These are phyloP conservation scores for Ptilodon capucinus DNA, from an alignment of 2,888 invertebrate genomes.

Conservation along the genomic window DNA sequence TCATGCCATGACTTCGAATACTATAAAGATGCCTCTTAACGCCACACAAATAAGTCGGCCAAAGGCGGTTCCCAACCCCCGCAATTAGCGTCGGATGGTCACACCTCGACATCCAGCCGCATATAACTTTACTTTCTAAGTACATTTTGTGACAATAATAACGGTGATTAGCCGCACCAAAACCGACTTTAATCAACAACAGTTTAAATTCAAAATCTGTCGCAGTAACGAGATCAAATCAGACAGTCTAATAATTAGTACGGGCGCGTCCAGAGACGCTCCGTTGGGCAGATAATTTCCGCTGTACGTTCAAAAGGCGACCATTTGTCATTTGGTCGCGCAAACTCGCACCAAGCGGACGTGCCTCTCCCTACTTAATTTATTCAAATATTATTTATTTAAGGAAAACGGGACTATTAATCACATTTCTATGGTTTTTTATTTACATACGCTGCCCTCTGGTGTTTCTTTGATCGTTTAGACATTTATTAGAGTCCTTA, in stretches of 20 bases:
- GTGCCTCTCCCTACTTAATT: conserved; percentile 74
- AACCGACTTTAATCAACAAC: conserved; percentile 37
- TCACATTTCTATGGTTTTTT: conserved; percentile 78
- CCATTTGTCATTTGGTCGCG: conserved; percentile 80
- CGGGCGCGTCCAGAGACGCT: conserved; percentile 73
- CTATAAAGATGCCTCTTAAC: conserved; percentile 66
- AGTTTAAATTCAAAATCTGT: conserved; percentile 47
- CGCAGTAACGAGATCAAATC: conserved; percentile 68
- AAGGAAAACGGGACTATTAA: conserved; percentile 80
- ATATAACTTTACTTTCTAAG: conserved; percentile 80
- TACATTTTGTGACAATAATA: conserved; percentile 77
- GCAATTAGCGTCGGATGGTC: conserved; percentile 81
- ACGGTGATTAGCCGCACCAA: conserved; percentile 34
- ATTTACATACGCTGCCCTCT: conserved; percentile 70
- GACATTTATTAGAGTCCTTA: conserved; percentile 63
- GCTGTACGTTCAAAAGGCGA: conserved; percentile 77
- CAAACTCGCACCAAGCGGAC: conserved; percentile 72
- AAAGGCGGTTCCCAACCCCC: conserved; percentile 58
- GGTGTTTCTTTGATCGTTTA: conserved; percentile 69
- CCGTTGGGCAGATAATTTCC: conserved; percentile 81
- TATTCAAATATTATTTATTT: conserved; percentile 82
- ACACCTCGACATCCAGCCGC: conserved; percentile 76
- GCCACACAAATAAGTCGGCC: conserved; percentile 67
- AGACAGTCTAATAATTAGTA: conserved; percentile 80
- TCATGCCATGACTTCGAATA: conserved; percentile 56